Conservation (phyloP, 37 sponge, comb jelly and placozoan species). For the Chondrilla cf. caribensis region DNA sequence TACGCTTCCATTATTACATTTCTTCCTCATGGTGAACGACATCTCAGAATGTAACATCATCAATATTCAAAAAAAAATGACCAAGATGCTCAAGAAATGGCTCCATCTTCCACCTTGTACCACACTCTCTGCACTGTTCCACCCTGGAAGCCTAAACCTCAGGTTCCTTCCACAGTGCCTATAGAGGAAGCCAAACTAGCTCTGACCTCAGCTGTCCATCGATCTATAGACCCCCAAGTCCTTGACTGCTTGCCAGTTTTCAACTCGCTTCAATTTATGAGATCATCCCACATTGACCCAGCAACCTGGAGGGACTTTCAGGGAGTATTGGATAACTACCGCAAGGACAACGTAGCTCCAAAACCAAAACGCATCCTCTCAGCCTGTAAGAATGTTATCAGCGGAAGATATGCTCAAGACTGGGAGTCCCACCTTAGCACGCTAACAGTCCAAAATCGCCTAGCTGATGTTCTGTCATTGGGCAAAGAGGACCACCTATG, state of each 20-base stretch:
- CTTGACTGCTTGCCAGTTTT: neutral
- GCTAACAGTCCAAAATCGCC: neutral
- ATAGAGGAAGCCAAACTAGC: constrained; percentile 2
- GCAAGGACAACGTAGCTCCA: neutral
- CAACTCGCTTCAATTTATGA: neutral
- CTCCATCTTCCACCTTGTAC: neutral
- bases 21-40: neutral
- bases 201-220: neutral
- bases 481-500: neutral
- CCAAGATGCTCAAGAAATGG: neutral
- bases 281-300: neutral
- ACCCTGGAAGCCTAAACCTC: neutral
- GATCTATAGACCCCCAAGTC: neutral
- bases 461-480: neutral
- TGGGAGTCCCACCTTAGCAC: neutral
- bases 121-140: neutral
- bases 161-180: neutral
- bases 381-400: neutral
- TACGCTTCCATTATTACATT: neutral
- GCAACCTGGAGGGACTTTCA: neutral
- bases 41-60: neutral
- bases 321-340: neutral
- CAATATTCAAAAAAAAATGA: neutral
- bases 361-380: neutral
- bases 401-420: neutral